These are phyloP conservation scores for Zaprionus taronus DNA, from an alignment of 1,140 invertebrate genomes.

Conservation along the genomic window DNA sequence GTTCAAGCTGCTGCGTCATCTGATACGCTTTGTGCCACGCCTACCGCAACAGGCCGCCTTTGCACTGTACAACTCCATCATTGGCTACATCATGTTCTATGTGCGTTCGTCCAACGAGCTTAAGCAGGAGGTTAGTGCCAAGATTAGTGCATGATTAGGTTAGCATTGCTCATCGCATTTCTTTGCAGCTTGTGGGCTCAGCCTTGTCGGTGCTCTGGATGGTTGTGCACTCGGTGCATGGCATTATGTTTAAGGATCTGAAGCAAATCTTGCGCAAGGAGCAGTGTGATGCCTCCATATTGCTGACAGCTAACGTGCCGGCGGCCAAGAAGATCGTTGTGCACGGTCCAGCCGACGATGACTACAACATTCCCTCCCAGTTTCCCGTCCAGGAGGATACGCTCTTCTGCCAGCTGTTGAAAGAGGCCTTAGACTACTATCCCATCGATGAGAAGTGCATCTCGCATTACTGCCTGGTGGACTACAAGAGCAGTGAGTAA, in stretches of 20 bases:
- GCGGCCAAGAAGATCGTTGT: slow-evolving; percentile 99
- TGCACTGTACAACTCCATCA: slow-evolving; percentile 99
- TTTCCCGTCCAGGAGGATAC: slow-evolving; percentile 99
- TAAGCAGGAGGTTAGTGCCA: slow-evolving; percentile 89
- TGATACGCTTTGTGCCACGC: slow-evolving; percentile 96
- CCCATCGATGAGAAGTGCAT: slow-evolving; percentile 96
- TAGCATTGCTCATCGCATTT: background rate
- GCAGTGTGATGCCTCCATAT: slow-evolving; percentile 98
- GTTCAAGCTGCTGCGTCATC: slow-evolving; percentile 95
- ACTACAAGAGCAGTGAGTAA: slow-evolving; percentile 97
- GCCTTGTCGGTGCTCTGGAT: slow-evolving; percentile 98
- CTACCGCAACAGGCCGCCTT: slow-evolving; percentile 99
- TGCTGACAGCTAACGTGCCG: slow-evolving; percentile 99
- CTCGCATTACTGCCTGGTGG: slow-evolving; percentile 96
- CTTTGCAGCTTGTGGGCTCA: slow-evolving; percentile 90
- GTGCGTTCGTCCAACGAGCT: slow-evolving; percentile 97
- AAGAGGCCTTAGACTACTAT: slow-evolving; percentile 99
- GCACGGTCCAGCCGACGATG: slow-evolving; percentile 91
- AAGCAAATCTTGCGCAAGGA: slow-evolving; percentile 99
- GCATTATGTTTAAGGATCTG: slow-evolving; percentile 99
- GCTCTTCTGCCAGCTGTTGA: slow-evolving; percentile 97
- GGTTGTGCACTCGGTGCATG: slow-evolving; percentile 98
- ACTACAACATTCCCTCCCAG: slow-evolving; percentile 98
- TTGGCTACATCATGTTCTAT: slow-evolving; percentile 99
- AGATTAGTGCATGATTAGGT: background rate